Percentiles rank a stretch among this genome's conserved stretches.
phyloP scores from a whole-genome alignment of 2,113 vertebrate species.

The Australoheros scitulus region DNA sequence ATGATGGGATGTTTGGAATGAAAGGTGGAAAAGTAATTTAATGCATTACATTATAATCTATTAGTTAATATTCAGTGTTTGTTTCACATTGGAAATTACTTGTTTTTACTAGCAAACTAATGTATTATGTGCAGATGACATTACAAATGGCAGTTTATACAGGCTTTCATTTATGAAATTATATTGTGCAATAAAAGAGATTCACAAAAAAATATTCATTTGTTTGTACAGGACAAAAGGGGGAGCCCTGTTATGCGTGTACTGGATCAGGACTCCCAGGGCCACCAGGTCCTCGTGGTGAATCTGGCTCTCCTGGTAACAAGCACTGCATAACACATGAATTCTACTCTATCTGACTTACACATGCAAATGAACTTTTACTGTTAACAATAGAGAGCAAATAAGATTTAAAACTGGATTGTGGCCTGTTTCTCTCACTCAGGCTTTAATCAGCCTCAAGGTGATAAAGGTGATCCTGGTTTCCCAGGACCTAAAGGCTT shows the following conservation, averaged over 20 bases:
- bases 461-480: slow-evolving; percentile 64
- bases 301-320: slow-evolving; percentile 65
- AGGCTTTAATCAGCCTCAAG: slow-evolving; percentile 58
- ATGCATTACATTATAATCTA: neutral
- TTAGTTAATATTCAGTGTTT: neutral
- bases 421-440: neutral
- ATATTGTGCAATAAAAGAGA: neutral
- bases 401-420: neutral
- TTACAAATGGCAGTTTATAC: neutral
- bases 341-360: neutral
- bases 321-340: neutral
- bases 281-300: slow-evolving; percentile 58
- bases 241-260: slow-evolving; percentile 54
- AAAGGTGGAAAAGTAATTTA: slow-evolving; percentile 59
- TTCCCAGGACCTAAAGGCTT: slow-evolving; percentile 68
- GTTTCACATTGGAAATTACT: neutral
- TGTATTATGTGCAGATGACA: neutral
- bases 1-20: slow-evolving; percentile 52
- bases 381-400: neutral
- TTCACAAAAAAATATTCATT: neutral
- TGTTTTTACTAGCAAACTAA: neutral
- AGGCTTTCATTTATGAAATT: neutral
- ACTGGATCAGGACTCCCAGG: slow-evolving; percentile 33
- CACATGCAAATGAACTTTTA: neutral
- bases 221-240: slow-evolving; percentile 60